Percentiles rank a stretch among this genome's conserved stretches.
Evolutionary conservation across 2,797 vertebrate genomes (phyloP).

Genomic region (Macrochelys suwanniensis): DNA sequence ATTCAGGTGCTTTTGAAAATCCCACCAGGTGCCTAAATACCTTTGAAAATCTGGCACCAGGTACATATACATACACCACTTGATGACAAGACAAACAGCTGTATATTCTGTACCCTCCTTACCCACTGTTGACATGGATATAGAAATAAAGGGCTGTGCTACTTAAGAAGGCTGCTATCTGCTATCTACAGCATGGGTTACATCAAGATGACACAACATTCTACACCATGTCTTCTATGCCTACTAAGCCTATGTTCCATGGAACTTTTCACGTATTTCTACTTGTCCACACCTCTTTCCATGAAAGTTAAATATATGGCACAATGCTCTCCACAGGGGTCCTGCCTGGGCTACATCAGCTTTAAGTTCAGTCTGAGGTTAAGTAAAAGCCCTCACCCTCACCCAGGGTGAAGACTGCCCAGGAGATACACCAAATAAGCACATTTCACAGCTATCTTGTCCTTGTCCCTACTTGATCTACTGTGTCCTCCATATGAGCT

Average conservation of each 20-base stretch:
- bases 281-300: not conserved
- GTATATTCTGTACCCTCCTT: not conserved
- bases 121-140: not conserved
- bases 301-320: rapidly evolving
- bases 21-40: not conserved
- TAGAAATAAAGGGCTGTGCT: not conserved
- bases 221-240: not conserved
- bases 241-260: not conserved
- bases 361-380: not conserved
- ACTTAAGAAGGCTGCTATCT: not conserved
- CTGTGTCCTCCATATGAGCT: not conserved
- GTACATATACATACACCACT: not conserved
- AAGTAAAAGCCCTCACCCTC: not conserved
- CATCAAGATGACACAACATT: not conserved
- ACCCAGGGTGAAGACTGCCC: not conserved
- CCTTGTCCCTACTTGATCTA: not conserved
- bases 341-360: not conserved
- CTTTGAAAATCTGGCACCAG: not conserved
- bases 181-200: not conserved
- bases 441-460: not conserved
- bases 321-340: not conserved
- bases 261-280: not conserved
- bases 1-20: not conserved
- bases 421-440: not conserved
- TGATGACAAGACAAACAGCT: not conserved